Base-by-base conservation (phyloP, 2,113 vertebrate genomes). In the Heterochromis multidens region DNA sequence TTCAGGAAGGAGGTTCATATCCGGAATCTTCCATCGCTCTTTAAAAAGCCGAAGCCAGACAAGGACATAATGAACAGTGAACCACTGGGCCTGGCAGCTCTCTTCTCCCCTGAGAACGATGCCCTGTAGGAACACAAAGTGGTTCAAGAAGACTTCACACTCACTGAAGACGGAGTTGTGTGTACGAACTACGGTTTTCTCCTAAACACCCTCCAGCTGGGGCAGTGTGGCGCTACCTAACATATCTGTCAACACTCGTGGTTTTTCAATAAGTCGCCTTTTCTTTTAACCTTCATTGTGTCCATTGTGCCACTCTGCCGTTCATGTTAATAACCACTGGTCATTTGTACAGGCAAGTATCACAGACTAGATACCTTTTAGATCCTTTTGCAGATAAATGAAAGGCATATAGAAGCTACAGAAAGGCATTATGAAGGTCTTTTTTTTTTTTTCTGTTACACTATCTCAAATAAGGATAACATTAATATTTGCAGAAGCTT, bases 1-100 rank as follows among this genome's bases (percentile, higher is more conserved):
- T 99, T 99, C 92, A 97, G 97, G 91, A 99, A 99, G 93, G 98
- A 99, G 93, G 98, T 99, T 89, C 99, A 99, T 86, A 99, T 99
- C 95, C 97, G 97, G 92, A 99, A 99, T 93, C 97, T 99, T 86
- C 99, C 98, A 2, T 97, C 97, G 14, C 97, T 99, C 88, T 99
- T 98, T 93, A 99, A 99, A 95, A 98, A 97, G 88, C 92, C 94
- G 46, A 98, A 98, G 93, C 95, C 96, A 33, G 95, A 96, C 77
- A 97, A 96, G 83, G 97, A 99, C n/a, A 57, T 95, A 61, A 56
- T 96, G 92, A 95, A 95, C 77, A 96, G 60, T 35, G 96, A 97
- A 56, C 88, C 93, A 12, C 37, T 90, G 25, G 93, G 95, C 40
- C 95, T 99, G 87, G 94, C 91, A 33, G 90, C 94, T 4, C 97